A percentile compares a stretch with the other conserved stretches of the same genome.
Evolutionary conservation across 2,888 invertebrate species (phyloP).

Genomic region (Enoplolaimus lenunculus): DNA sequence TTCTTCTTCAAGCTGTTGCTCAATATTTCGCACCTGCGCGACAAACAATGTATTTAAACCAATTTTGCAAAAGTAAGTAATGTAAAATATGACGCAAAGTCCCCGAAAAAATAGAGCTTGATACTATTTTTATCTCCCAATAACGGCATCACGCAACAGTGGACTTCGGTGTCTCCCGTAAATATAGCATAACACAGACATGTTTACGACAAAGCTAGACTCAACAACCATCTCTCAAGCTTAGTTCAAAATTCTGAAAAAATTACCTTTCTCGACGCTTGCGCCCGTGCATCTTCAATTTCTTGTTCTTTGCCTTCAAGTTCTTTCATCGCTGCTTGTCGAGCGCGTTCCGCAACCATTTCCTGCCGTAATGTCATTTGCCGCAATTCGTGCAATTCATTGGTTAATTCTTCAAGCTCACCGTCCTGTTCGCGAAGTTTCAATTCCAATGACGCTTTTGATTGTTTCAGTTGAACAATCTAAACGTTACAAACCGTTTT

Average conservation of each 20-base stretch:
- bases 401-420: conserved; percentile 85
- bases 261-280: conserved; percentile 71
- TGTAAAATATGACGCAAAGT: too few relatives aligned
- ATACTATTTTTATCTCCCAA: conserved; percentile 46
- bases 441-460: conserved; percentile 39
- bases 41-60: background rate
- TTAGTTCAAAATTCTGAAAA: too few relatives aligned
- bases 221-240: too few relatives aligned
- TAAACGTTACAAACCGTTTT: too few relatives aligned
- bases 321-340: conserved; percentile 76
- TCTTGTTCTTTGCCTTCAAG: conserved; percentile 80
- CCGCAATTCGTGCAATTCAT: conserved; percentile 72
- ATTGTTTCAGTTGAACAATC: conserved; percentile 9
- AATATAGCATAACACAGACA: too few relatives aligned
- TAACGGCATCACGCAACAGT: too few relatives aligned
- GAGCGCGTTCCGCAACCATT: conserved; percentile 78
- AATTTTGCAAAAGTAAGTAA: conserved; percentile 14
- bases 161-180: too few relatives aligned
- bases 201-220: too few relatives aligned
- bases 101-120: background rate
- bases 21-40: conserved; percentile 54
- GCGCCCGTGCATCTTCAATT: conserved; percentile 73
- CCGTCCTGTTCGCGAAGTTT: conserved; percentile 50
- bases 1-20: conserved; percentile 78
- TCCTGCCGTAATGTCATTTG: conserved; percentile 58